Conservation (phyloP, 2,888 invertebrate species). For the Theodoxus fluviatilis region DNA sequence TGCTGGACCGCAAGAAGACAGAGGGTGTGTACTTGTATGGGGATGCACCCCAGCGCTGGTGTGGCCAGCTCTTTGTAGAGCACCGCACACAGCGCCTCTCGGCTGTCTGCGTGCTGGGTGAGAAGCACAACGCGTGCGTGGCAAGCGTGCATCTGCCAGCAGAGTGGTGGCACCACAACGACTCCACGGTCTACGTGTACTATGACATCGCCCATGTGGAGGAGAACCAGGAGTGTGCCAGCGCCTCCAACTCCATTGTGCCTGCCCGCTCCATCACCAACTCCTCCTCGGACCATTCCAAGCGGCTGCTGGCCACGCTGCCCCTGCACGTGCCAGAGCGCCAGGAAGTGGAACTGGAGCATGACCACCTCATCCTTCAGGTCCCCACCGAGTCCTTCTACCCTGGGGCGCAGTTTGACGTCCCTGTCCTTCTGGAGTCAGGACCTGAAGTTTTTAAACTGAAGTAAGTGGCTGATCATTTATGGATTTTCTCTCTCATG, state of each 20-base stretch:
- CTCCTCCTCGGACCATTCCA: constrained; percentile 29
- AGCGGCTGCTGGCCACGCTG: constrained; percentile 42
- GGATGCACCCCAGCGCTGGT: constrained; percentile 44
- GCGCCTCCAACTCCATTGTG: constrained; percentile 52
- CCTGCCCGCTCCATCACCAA: constrained; percentile 38
- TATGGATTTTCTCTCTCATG: neutral
- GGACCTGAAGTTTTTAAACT: constrained; percentile 79
- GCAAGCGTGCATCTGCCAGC: constrained; percentile 87
- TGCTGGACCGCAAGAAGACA: constrained; percentile 65
- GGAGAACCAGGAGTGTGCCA: constrained; percentile 55
- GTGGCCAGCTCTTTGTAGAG: constrained; percentile 61
- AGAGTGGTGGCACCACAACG: constrained; percentile 78
- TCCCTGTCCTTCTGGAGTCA: constrained; percentile 81
- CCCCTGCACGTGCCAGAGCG: constrained; percentile 39
- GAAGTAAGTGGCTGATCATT: constrained; percentile 71
- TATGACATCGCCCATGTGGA: constrained; percentile 78
- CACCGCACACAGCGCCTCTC: constrained; percentile 72
- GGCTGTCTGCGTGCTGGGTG: constrained; percentile 91
- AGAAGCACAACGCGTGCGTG: constrained; percentile 85
- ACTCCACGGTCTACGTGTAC: constrained; percentile 76
- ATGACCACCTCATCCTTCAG: constrained; percentile 83
- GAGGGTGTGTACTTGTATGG: constrained; percentile 31
- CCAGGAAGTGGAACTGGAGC: constrained; percentile 81
- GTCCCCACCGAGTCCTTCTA: constrained; percentile 88
- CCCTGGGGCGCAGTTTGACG: constrained; percentile 86